Evolutionary conservation across 1,140 invertebrate genomes (phyloP), one percentile per base, ranked within the genome.

Genomic region (Aphelenchoides fujianensis): DNA sequence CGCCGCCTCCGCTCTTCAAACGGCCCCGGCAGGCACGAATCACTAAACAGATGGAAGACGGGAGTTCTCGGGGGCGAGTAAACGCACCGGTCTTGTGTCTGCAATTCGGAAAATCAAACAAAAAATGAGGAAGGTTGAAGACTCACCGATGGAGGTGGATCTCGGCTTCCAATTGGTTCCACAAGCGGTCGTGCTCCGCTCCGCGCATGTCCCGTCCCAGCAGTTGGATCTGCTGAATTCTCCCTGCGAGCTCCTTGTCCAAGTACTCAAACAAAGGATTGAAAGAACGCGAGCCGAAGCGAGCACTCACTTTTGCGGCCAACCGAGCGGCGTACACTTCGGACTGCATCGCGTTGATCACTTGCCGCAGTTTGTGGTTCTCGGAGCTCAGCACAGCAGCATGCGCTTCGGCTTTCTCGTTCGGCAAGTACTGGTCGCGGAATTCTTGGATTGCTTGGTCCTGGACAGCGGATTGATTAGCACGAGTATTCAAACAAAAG

Each of bases 201-300:
- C 90, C 89, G 87, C 76, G 34, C 81, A 82, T 91, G 74, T 91
- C 87, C 74, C 87, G 81, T 73, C 88, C 89, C 41, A 92, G 85
- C n/a, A 93, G 84, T 84, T 93, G 92, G 74, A 93, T 88, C 84
- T 93, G 92, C 81, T 93, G 92, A 84, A 93, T 92, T 77, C 92
- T 89, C 79, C 16, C 41, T 35, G 64, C 68, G 77, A 34, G 69
- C 82, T 63, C 68, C 73, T 59, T 27, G 16, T 72, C 68, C 68
- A 19, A 63, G 30, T 66, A 28, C 48, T 30, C n/a, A n/a, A n/a
- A n/a, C n/a, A n/a, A n/a, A n/a, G n/a, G 19, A 2, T 74, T 16
- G 27, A 66, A 75, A 57, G 75, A 89, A 88, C 89, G 88, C 63
- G 91, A 91, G 30, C 91, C 91, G 34, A 93, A 82, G 84, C 92